Evolutionary conservation across 2,888 invertebrate genomes (phyloP).

Genomic region (Microctonus brassicae): DNA sequence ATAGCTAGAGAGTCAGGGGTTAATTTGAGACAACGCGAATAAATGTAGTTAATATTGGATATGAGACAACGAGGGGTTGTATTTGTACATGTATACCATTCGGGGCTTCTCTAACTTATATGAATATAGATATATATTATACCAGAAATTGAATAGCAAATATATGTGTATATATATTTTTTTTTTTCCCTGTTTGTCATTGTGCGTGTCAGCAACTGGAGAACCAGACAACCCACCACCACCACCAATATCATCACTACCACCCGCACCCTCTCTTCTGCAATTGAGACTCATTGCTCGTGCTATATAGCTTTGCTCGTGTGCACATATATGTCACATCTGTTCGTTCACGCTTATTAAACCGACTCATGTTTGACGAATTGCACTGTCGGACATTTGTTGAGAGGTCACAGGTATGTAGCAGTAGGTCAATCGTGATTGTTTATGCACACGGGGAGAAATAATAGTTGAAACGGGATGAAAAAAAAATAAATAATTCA

Average conservation of each 20-base stretch:
- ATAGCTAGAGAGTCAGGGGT: slow-evolving; percentile 58
- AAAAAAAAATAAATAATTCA: too few species aligned
- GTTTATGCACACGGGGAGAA: background rate
- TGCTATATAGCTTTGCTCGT: slow-evolving; percentile 35
- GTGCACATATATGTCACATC: slow-evolving; percentile 50
- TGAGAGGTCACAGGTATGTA: slow-evolving; percentile 16
- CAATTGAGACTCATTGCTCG: slow-evolving; percentile 51
- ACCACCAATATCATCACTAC: background rate
- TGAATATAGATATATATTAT: background rate
- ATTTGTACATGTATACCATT: slow-evolving; percentile 33
- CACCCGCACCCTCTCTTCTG: slow-evolving; percentile 41
- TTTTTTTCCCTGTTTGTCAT: slow-evolving; percentile 43
- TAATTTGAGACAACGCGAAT: slow-evolving; percentile 69
- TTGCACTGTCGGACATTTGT: background rate
- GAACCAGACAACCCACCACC: slow-evolving; percentile 1
- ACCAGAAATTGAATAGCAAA: too few species aligned
- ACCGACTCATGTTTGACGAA: slow-evolving; percentile 5
- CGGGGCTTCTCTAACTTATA: slow-evolving; percentile 31
- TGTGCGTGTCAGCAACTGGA: slow-evolving; percentile 54
- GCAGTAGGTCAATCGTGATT: background rate
- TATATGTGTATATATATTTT: slow-evolving; percentile 26
- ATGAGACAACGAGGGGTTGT: slow-evolving; percentile 45
- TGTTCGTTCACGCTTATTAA: slow-evolving; percentile 56
- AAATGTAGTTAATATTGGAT: slow-evolving; percentile 69
- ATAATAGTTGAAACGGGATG: background rate